A percentile compares a stretch with the other conserved stretches of the same genome.
Evolutionary conservation across 2,888 invertebrate genomes (phyloP).

Genomic region (Lissonota sp.): DNA sequence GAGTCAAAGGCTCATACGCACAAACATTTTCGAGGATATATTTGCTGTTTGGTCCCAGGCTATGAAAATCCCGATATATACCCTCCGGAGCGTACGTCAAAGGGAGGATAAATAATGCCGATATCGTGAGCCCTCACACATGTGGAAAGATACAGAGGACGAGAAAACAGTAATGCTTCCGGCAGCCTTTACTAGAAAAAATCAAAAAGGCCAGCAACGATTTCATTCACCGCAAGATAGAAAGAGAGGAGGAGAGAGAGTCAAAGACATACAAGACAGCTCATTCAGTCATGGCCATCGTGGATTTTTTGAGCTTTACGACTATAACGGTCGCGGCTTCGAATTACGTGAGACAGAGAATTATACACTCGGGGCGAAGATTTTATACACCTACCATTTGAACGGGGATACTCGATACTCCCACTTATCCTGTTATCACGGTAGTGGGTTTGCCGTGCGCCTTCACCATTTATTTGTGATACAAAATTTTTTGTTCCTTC

Average conservation of each 20-base stretch:
- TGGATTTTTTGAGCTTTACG: slow-evolving; percentile 38
- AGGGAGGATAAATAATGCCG: slow-evolving; percentile 61
- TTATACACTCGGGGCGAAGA: slow-evolving; percentile 36
- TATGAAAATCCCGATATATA: slow-evolving; percentile 9
- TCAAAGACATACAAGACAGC: background rate
- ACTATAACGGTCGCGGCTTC: slow-evolving; percentile 33
- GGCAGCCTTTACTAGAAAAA: slow-evolving; percentile 37
- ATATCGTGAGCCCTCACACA: slow-evolving; percentile 58
- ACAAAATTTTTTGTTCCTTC: slow-evolving; percentile 5
- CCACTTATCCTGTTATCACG: slow-evolving; percentile 8
- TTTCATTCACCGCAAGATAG: background rate
- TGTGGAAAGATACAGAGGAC: background rate
- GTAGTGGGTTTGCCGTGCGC: background rate
- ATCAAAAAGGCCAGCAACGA: background rate
- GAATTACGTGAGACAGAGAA: slow-evolving; percentile 38
- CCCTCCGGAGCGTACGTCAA: slow-evolving; percentile 44
- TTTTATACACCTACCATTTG: background rate
- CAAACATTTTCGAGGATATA: slow-evolving; percentile 20
- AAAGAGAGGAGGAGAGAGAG: background rate
- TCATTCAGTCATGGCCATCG: background rate
- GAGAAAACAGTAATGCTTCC: slow-evolving; percentile 59
- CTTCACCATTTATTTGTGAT: slow-evolving; percentile 36
- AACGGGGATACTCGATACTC: slow-evolving; percentile 15
- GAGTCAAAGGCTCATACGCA: slow-evolving; percentile 32
- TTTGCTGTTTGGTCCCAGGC: slow-evolving; percentile 29